Evolutionary conservation across 2,113 vertebrate genomes (phyloP).

Genomic region (Haemorhous mexicanus): DNA sequence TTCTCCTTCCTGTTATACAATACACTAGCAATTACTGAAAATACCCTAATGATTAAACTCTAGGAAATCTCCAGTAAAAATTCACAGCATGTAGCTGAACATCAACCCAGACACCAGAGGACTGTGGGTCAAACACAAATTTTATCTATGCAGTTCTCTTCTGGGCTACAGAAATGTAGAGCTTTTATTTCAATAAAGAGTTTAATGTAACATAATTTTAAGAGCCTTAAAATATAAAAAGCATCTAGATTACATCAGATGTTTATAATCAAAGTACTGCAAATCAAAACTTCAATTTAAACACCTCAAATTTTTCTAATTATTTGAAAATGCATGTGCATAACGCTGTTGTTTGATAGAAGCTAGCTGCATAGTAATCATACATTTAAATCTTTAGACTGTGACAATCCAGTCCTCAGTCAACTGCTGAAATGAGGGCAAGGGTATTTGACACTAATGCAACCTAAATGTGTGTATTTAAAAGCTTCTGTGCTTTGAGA

Average conservation of each 20-base stretch:
- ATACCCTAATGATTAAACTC: neutral
- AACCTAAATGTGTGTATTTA: neutral
- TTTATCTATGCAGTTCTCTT: neutral
- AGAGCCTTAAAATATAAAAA: neutral
- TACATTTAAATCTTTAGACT: neutral
- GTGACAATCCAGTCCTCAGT: neutral
- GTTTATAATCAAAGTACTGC: neutral
- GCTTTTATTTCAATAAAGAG: neutral
- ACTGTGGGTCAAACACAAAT: neutral
- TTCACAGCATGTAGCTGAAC: neutral
- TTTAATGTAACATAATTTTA: neutral
- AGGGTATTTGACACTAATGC: neutral
- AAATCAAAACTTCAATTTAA: neutral
- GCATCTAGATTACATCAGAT: accelerated
- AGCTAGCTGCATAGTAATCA: neutral
- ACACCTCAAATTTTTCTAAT: neutral
- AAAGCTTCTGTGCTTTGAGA: neutral
- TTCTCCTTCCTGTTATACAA: neutral
- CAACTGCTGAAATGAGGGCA: neutral
- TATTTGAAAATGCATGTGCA: neutral
- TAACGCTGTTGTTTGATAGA: neutral
- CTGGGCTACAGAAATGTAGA: neutral
- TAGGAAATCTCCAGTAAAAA: neutral
- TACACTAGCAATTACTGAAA: neutral
- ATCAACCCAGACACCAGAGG: neutral